These are phyloP conservation scores for Cromileptes altivelis DNA, from an alignment of 2,113 vertebrate genomes.

Conservation along the genomic window DNA sequence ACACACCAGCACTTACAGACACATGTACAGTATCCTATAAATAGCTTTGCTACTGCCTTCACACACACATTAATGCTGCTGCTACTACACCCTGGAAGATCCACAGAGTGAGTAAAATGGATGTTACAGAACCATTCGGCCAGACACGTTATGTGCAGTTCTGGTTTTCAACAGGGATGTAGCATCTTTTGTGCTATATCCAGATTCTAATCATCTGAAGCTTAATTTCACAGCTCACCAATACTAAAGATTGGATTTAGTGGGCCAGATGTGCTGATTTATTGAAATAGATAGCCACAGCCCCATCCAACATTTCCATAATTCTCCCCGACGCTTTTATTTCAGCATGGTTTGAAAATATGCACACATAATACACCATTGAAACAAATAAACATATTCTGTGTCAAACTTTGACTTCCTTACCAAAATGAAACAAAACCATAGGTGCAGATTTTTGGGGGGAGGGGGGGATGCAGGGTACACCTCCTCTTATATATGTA, in stretches of 20 bases:
- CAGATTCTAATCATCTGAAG: conserved; percentile 61
- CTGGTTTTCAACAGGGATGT: conserved; percentile 21
- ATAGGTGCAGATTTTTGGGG: too few relatives aligned
- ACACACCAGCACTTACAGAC: conserved; percentile 13
- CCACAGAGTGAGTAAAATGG: conserved; percentile 6
- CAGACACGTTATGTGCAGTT: neutral
- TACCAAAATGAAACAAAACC: neutral
- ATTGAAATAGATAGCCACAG: conserved; percentile 57
- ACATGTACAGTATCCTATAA: conserved; percentile 26
- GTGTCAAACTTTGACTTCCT: neutral
- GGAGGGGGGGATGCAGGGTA: neutral
- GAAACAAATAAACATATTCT: conserved; percentile 1
- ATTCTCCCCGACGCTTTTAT: conserved; percentile 21
- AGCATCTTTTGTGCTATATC: conserved; percentile 44
- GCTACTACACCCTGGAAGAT: conserved; percentile 19
- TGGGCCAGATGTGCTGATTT: conserved; percentile 67
- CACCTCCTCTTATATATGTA: too few relatives aligned
- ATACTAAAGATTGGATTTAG: conserved; percentile 72
- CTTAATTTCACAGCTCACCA: conserved; percentile 82
- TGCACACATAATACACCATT: neutral
- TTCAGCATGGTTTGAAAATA: conserved; percentile 19
- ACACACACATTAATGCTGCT: conserved; percentile 6
- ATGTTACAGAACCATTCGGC: neutral
- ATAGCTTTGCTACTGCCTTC: conserved; percentile 26
- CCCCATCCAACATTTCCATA: conserved; percentile 34